phyloP scores from a whole-genome alignment of 2,113 vertebrate genomes.

The Corythornis madagascariensis region DNA sequence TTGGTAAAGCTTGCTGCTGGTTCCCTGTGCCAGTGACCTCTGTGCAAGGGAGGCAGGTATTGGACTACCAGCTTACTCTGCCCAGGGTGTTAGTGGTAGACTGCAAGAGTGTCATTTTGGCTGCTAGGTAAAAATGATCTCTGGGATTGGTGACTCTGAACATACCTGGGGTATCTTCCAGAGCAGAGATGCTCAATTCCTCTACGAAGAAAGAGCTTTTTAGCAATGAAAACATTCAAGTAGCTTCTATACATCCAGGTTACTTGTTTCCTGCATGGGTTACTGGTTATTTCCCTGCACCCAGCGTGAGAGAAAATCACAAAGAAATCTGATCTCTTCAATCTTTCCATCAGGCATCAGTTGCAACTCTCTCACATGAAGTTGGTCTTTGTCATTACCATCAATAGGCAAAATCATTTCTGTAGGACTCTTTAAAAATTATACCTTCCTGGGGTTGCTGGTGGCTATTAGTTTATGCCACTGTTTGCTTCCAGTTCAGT shows the following conservation, averaged over 20 bases:
- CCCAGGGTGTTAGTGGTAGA: constrained; percentile 11
- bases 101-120: constrained; percentile 51
- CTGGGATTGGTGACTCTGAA: constrained; percentile 47
- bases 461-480: background rate
- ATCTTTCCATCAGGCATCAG: background rate
- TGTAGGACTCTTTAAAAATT: background rate
- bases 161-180: constrained; percentile 18
- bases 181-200: constrained; percentile 7
- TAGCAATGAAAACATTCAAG: background rate
- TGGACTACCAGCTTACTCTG: constrained; percentile 13
- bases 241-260: background rate
- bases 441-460: background rate
- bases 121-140: constrained; percentile 46
- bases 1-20: constrained; percentile 55
- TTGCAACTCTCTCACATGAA: constrained; percentile 7
- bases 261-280: constrained; percentile 10
- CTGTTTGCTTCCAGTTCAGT: background rate
- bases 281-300: constrained; percentile 10
- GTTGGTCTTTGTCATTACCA: background rate
- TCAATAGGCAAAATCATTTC: background rate
- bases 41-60: constrained; percentile 45
- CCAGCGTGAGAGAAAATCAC: constrained; percentile 3
- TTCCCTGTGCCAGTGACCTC: constrained; percentile 4
- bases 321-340: constrained; percentile 10
- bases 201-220: background rate